Evolutionary conservation across 2,888 invertebrate species (phyloP).

Genomic region (Ashinkailepas kermadecensis): DNA sequence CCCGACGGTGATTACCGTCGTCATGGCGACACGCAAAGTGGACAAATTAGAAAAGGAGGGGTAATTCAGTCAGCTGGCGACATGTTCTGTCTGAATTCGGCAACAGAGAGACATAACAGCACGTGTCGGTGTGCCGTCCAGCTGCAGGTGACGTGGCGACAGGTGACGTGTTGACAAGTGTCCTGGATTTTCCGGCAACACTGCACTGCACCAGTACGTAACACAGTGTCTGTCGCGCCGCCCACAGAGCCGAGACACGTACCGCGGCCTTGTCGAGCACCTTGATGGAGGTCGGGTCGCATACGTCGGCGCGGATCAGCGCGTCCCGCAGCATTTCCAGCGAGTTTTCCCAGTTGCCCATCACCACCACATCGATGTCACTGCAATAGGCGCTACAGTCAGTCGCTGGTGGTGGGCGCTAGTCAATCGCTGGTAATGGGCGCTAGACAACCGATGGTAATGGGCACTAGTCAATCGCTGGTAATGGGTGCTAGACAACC

Average conservation of each 20-base stretch:
- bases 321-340: conserved; percentile 84
- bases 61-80: no score
- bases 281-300: conserved; percentile 81
- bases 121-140: no score
- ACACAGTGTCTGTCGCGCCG: neutral
- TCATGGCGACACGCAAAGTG: no score
- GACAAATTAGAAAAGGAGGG: no score
- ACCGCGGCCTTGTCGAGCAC: conserved; percentile 95
- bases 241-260: conserved; percentile 37
- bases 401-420: no score
- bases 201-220: neutral
- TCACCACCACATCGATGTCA: conserved; percentile 67
- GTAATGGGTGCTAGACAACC: no score
- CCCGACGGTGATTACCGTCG: no score
- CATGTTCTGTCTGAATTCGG: no score
- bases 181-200: neutral
- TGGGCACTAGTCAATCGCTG: no score
- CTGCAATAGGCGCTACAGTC: conserved; percentile 42
- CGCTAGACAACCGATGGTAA: no score
- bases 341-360: conserved; percentile 76
- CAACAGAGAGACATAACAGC: no score
- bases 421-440: no score
- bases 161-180: neutral
- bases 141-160: neutral
- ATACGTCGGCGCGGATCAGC: conserved; percentile 79